Conservation (phyloP, 2,113 vertebrate species). For the Nesogale talazaci region DNA sequence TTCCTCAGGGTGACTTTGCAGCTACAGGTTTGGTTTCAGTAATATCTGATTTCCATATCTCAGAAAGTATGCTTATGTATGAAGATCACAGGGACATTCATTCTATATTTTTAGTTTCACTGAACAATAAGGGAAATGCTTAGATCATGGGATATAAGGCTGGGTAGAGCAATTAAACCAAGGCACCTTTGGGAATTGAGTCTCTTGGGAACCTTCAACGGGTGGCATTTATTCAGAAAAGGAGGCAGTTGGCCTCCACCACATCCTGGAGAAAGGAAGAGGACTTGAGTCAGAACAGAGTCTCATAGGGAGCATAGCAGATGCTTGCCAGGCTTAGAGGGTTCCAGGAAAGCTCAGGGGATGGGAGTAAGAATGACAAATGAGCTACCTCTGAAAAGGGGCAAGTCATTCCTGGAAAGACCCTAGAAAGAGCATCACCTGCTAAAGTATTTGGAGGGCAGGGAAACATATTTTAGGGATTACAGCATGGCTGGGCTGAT, state of each 20-base stretch:
- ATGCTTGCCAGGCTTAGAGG: not conserved
- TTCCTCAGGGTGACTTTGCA: not conserved
- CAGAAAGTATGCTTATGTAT: fast-evolving
- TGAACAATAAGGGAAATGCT: not conserved
- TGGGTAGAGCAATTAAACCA: not conserved
- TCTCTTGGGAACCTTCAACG: not conserved
- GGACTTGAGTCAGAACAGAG: conserved; percentile 21
- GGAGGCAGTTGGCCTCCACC: conserved; percentile 32
- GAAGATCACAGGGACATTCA: not conserved
- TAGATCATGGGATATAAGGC: not conserved
- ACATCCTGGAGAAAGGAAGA: not conserved
- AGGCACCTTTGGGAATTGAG: not conserved
- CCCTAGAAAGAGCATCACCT: not conserved
- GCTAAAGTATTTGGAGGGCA: not conserved
- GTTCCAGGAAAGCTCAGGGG: not conserved
- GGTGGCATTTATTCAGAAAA: not conserved
- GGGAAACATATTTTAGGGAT: not conserved
- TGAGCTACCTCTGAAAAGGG: not conserved
- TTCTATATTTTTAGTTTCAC: not conserved
- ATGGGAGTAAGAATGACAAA: not conserved
- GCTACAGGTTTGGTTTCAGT: not conserved
- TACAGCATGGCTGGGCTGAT: not conserved
- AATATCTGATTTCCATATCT: not conserved
- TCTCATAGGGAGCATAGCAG: not conserved
- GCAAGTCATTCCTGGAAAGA: not conserved